A percentile compares a stretch with the other conserved stretches of the same genome.
Evolutionary conservation across 1,140 invertebrate genomes (phyloP).

Genomic region (Drosophila lacteicornis): DNA sequence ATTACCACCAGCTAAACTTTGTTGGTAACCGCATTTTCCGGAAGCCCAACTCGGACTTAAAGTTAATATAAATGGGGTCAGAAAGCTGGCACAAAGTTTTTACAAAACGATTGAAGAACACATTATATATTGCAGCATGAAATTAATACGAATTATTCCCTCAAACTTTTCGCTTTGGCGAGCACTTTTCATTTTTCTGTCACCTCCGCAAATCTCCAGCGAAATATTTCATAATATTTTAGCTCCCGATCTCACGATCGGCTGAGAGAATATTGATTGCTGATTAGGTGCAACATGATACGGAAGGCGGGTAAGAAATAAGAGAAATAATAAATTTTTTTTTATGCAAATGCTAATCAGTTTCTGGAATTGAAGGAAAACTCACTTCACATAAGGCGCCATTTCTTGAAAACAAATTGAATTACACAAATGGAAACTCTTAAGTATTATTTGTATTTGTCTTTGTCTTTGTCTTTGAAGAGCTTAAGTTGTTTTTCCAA

Average conservation of each 20-base stretch:
- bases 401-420: background rate
- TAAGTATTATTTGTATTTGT: background rate
- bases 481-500: background rate
- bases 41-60: background rate
- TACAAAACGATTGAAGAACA: constrained; percentile 1
- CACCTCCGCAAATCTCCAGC: background rate
- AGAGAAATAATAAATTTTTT: background rate
- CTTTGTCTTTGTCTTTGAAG: background rate
- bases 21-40: constrained; percentile 4
- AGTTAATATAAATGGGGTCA: constrained; percentile 9
- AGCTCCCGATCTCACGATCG: background rate
- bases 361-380: background rate
- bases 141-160: background rate
- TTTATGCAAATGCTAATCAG: background rate
- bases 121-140: background rate
- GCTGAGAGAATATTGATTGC: constrained; percentile 2
- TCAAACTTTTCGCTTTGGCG: constrained; percentile 4
- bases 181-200: constrained; percentile 13
- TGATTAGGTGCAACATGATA: constrained; percentile 4
- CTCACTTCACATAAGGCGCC: background rate
- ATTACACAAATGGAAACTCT: background rate
- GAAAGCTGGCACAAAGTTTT: background rate
- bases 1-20: background rate
- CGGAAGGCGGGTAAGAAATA: background rate
- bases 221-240: constrained; percentile 2